phyloP scores from a whole-genome alignment of 2,888 invertebrate species.

The Peribatodes rhomboidaria region DNA sequence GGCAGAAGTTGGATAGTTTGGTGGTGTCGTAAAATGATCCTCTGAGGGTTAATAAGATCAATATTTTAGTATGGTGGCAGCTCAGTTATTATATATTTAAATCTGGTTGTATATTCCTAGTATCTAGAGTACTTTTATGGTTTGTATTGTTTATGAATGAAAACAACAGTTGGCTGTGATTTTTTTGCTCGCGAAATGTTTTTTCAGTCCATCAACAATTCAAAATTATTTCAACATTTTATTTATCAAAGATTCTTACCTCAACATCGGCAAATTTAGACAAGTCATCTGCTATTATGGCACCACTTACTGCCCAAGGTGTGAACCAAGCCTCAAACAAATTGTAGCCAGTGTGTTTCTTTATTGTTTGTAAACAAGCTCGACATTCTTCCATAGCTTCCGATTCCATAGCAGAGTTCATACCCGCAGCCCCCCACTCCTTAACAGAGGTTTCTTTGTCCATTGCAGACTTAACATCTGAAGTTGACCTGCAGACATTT shows the following conservation, averaged over 20 bases:
- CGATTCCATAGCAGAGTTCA: not conserved
- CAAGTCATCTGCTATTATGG: slow-evolving; percentile 71
- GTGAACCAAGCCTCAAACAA: slow-evolving; percentile 35
- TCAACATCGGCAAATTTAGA: slow-evolving; percentile 66
- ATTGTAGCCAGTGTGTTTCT: slow-evolving; percentile 31
- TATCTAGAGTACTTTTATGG: too few relatives aligned
- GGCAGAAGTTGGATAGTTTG: too few relatives aligned
- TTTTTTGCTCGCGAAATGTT: too few relatives aligned
- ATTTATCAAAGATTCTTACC: slow-evolving; percentile 50
- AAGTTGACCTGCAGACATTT: not conserved
- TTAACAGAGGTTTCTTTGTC: not conserved
- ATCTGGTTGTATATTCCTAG: too few relatives aligned
- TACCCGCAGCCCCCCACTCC: not conserved
- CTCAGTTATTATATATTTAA: too few relatives aligned
- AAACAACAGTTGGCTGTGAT: too few relatives aligned
- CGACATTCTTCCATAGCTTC: slow-evolving; percentile 62
- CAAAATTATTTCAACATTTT: too few relatives aligned
- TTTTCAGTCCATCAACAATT: too few relatives aligned
- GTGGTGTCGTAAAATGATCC: too few relatives aligned
- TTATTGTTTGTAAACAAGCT: slow-evolving; percentile 63
- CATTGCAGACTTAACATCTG: not conserved
- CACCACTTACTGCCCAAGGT: slow-evolving; percentile 66
- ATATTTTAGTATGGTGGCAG: too few relatives aligned
- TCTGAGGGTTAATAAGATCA: too few relatives aligned
- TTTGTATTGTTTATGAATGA: too few relatives aligned